Conservation (phyloP, 2,113 vertebrate genomes). For the Toxotes jaculatrix region DNA sequence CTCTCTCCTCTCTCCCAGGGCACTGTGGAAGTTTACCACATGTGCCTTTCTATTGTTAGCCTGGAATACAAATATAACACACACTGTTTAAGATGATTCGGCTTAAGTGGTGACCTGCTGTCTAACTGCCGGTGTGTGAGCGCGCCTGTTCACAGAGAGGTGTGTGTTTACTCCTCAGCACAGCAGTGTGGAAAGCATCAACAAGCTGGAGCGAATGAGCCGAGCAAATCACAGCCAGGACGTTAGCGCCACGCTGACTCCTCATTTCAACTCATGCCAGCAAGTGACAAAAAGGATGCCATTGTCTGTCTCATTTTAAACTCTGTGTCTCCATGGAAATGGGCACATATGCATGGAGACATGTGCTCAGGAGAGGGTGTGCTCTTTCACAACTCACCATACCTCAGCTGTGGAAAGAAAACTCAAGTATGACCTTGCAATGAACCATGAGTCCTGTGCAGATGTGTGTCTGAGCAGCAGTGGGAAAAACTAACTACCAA, state of each 20-base stretch:
- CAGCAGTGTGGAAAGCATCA: conserved; percentile 24
- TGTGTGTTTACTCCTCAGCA: conserved; percentile 38
- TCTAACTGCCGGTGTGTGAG: not conserved
- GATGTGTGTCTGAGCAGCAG: conserved; percentile 29
- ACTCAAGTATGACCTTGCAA: conserved; percentile 19
- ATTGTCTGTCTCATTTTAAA: conserved; percentile 67
- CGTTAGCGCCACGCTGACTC: conserved; percentile 27
- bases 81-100: conserved; percentile 32
- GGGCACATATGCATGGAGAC: conserved; percentile 47
- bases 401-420: conserved; percentile 54
- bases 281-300: conserved; percentile 57
- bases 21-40: conserved; percentile 12
- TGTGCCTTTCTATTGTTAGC: conserved; percentile 47
- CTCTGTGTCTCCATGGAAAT: conserved; percentile 73
- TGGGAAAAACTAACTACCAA: conserved; percentile 26
- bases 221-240: conserved; percentile 21
- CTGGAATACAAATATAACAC: conserved; percentile 13
- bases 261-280: conserved; percentile 34
- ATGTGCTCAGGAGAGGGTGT: not conserved
- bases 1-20: conserved; percentile 17
- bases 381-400: conserved; percentile 38
- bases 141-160: not conserved
- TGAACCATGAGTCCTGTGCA: conserved; percentile 50
- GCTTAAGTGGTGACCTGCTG: conserved; percentile 32
- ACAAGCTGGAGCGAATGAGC: conserved; percentile 5